These are phyloP conservation scores for Chionis minor DNA, from an alignment of 2,113 vertebrate genomes.

Conservation along the genomic window DNA sequence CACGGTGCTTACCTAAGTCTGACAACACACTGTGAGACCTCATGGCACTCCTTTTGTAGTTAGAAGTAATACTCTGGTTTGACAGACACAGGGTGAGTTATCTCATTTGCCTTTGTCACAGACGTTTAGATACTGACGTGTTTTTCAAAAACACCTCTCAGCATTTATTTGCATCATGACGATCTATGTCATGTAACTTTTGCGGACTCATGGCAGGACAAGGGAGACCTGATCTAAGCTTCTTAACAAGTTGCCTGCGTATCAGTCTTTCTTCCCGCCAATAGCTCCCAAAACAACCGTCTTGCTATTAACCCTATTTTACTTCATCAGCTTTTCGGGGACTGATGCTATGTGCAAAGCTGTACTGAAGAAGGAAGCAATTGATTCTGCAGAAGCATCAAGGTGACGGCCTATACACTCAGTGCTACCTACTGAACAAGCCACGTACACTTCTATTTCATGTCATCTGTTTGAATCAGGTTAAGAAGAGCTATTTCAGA, in stretches of 20 bases:
- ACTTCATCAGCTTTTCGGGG: not conserved
- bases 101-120: not conserved
- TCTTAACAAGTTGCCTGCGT: not conserved
- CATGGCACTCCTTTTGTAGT: not conserved
- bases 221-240: not conserved
- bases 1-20: not conserved
- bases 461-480: not conserved
- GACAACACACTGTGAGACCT: not conserved
- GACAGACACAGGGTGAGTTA: not conserved
- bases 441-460: not conserved
- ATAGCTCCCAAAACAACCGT: not conserved
- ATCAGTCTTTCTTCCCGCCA: not conserved
- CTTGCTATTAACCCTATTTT: not conserved
- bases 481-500: not conserved
- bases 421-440: not conserved
- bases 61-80: not conserved
- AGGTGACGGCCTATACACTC: not conserved
- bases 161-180: not conserved
- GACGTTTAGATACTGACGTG: not conserved
- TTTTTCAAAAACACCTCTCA: not conserved
- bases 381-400: not conserved
- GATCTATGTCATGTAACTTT: not conserved
- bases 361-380: not conserved
- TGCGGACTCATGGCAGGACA: not conserved
- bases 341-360: not conserved